Conservation (phyloP, 2,888 invertebrate genomes). For the Phragmatobia fuliginosa region DNA sequence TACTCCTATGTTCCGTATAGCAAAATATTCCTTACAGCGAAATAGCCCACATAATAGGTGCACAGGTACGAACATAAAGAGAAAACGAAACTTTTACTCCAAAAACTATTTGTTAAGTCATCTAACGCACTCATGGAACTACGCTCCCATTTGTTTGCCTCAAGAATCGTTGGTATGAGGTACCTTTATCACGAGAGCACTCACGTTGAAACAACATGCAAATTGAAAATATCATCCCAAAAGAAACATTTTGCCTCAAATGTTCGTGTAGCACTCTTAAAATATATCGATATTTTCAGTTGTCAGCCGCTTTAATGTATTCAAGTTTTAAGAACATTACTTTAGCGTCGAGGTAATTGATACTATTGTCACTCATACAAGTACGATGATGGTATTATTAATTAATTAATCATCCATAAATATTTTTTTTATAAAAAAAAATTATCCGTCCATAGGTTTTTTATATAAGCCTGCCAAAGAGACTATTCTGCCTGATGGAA, state of each 20-base stretch:
- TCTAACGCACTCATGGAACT: constrained; percentile 51
- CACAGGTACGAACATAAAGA: constrained; percentile 34
- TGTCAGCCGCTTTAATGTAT: too few species aligned
- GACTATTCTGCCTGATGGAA: too few species aligned
- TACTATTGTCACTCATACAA: too few species aligned
- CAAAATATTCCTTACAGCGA: constrained; percentile 19
- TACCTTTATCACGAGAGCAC: constrained; percentile 24
- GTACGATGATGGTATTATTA: too few species aligned
- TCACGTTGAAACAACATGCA: constrained; percentile 13
- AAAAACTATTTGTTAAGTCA: constrained; percentile 58
- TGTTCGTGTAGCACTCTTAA: background rate
- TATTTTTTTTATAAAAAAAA: too few species aligned
- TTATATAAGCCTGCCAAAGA: too few species aligned
- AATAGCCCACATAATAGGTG: constrained; percentile 38
- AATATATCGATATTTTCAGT: background rate
- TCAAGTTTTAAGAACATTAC: too few species aligned
- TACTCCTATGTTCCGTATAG: too few species aligned
- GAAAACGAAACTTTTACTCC: constrained; percentile 44
- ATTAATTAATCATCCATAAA: too few species aligned
- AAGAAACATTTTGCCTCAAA: background rate
- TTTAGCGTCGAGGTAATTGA: too few species aligned
- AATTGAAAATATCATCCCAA: constrained; percentile 6
- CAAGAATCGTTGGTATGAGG: constrained; percentile 43
- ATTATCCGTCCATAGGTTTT: too few species aligned
- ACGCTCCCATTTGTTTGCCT: constrained; percentile 35